Conservation (phyloP, 1,140 invertebrate species). For the Dreissena rostriformis region DNA sequence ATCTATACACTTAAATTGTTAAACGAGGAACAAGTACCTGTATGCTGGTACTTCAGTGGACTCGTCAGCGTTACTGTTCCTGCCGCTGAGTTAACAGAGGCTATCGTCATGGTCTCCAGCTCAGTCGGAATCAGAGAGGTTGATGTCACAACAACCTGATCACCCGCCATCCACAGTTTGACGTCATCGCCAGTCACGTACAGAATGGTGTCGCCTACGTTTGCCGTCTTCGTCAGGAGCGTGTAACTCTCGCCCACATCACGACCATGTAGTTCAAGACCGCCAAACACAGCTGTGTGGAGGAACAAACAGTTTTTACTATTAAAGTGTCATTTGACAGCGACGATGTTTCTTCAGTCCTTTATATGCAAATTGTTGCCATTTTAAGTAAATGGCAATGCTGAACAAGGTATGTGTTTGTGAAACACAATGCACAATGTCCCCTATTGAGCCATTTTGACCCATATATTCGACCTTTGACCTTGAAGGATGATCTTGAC, state of each 20-base stretch:
- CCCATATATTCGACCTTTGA: no score
- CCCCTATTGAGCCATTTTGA: no score
- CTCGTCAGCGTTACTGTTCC: slow-evolving; percentile 66
- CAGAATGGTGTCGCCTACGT: slow-evolving; percentile 57
- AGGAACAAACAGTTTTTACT: no score
- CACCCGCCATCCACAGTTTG: slow-evolving; percentile 71
- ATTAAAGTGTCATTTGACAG: no score
- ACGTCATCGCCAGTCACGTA: slow-evolving; percentile 45
- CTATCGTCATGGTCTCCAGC: slow-evolving; percentile 69
- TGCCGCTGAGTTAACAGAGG: slow-evolving; percentile 57
- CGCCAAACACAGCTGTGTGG: slow-evolving; percentile 63
- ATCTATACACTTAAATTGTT: no score
- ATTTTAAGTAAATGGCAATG: no score
- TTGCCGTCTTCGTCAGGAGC: slow-evolving; percentile 63
- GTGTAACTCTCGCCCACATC: slow-evolving; percentile 66
- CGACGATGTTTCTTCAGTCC: no score
- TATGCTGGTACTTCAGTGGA: slow-evolving; percentile 63
- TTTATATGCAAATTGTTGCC: no score
- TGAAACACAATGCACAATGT: no score
- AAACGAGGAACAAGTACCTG: slow-evolving; percentile 27
- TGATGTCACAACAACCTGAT: slow-evolving; percentile 75
- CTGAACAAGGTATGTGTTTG: no score
- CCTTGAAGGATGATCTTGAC: no score
- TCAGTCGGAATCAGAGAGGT: slow-evolving; percentile 70
- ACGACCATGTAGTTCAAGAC: slow-evolving; percentile 63